phyloP scores from a whole-genome alignment of 2,797 vertebrate genomes.

The Streptopelia turtur region DNA sequence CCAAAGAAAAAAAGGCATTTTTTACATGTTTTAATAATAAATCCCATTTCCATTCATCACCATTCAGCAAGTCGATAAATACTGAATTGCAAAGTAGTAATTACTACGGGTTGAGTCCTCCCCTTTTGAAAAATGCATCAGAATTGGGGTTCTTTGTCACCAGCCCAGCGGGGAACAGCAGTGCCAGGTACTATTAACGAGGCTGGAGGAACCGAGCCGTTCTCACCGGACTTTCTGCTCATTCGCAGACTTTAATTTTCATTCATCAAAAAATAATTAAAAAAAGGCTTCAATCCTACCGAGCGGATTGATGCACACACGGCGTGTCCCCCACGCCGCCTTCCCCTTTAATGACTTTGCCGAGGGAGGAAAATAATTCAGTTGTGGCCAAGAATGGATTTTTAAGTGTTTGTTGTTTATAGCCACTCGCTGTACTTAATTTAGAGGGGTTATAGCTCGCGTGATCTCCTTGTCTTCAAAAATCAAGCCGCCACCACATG shows the following conservation, averaged over 20 bases:
- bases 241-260: constrained; percentile 10
- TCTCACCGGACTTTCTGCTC: neutral
- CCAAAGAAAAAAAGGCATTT: neutral
- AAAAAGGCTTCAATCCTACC: neutral
- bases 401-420: constrained; percentile 15
- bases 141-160: neutral
- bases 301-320: neutral
- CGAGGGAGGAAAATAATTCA: constrained; percentile 16
- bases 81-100: neutral
- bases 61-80: neutral
- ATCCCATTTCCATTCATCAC: neutral
- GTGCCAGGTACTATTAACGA: neutral
- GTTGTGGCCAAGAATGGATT: neutral
- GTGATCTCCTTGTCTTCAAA: constrained; percentile 21
- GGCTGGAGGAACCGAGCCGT: neutral
- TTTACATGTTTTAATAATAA: neutral
- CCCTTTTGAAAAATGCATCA: neutral
- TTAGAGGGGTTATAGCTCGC: constrained; percentile 34
- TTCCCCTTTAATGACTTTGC: neutral
- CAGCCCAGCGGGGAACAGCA: neutral
- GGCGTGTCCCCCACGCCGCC: neutral
- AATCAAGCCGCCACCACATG: constrained; percentile 6
- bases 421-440: constrained; percentile 42
- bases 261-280: constrained; percentile 38
- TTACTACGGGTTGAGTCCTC: constrained; percentile 2